Evolutionary conservation across 2,113 vertebrate species (phyloP).

Genomic region (Nerophis lumbriciformis): DNA sequence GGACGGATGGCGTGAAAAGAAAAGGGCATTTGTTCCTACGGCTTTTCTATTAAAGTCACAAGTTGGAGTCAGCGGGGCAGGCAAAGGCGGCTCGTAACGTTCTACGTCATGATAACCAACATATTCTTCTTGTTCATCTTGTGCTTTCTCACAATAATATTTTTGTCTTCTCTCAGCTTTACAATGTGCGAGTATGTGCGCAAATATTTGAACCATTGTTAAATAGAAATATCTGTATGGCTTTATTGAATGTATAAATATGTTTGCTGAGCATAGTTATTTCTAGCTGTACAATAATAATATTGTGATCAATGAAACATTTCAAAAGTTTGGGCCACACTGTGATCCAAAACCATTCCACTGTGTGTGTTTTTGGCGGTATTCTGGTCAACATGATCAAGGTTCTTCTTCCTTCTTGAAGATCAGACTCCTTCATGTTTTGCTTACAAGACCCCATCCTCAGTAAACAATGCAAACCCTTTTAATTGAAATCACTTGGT

Average conservation of each 20-base stretch:
- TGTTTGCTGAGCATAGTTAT: no score
- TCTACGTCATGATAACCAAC: background rate
- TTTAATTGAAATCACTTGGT: slow-evolving; percentile 75
- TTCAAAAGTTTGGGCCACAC: slow-evolving; percentile 10
- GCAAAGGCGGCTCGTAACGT: background rate
- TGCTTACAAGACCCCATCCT: slow-evolving; percentile 61
- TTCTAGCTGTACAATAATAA: no score
- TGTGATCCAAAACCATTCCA: slow-evolving; percentile 9
- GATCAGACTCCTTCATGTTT: slow-evolving; percentile 56
- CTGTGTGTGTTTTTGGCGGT: slow-evolving; percentile 24
- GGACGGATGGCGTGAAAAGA: slow-evolving; percentile 63
- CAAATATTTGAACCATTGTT: no score
- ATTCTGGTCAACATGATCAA: slow-evolving; percentile 22
- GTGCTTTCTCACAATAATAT: background rate
- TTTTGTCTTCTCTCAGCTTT: no score
- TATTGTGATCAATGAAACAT: background rate
- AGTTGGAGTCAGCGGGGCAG: slow-evolving; percentile 40
- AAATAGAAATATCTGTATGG: no score
- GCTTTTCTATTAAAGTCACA: slow-evolving; percentile 42
- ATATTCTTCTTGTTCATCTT: background rate
- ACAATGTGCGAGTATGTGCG: no score
- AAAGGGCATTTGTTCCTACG: slow-evolving; percentile 59
- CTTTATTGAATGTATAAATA: no score
- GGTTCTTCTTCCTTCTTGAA: slow-evolving; percentile 40
- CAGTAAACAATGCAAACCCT: slow-evolving; percentile 64